Conservation (phyloP, 2,888 invertebrate species). For the Alloplasta piceator region DNA sequence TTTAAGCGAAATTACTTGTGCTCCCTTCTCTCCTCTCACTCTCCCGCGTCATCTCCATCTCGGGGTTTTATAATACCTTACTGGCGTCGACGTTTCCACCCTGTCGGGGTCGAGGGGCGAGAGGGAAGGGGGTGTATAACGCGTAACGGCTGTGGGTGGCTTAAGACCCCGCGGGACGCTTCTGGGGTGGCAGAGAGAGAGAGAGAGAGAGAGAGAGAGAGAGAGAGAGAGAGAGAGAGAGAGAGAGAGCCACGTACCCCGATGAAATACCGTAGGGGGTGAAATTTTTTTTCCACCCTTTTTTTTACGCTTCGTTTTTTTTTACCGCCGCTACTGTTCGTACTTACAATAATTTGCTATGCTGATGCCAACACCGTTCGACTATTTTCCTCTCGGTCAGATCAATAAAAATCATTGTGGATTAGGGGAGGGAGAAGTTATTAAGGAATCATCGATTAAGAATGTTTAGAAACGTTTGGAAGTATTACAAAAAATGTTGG, state of each 20-base stretch:
- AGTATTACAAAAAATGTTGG: no score
- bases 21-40: conserved; percentile 69
- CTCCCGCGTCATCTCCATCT: conserved; percentile 30
- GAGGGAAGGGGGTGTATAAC: conserved; percentile 12
- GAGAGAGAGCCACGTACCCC: conserved; percentile 23
- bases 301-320: conserved; percentile 33
- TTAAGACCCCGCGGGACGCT: conserved; percentile 62
- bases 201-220: no score
- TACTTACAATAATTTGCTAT: background rate
- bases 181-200: conserved; percentile 26
- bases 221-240: background rate
- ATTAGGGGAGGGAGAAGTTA: no score
- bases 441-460: no score
- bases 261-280: conserved; percentile 67
- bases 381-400: conserved; percentile 5
- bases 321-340: conserved; percentile 40
- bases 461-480: no score
- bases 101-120: background rate
- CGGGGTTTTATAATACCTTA: background rate
- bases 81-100: conserved; percentile 58
- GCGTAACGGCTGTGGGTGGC: conserved; percentile 63
- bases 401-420: no score
- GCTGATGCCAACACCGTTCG: conserved; percentile 27
- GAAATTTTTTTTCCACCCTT: conserved; percentile 48
- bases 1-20: conserved; percentile 82